Base-by-base conservation (phyloP, 1,140 invertebrate species). In the Hyles euphorbiae region DNA sequence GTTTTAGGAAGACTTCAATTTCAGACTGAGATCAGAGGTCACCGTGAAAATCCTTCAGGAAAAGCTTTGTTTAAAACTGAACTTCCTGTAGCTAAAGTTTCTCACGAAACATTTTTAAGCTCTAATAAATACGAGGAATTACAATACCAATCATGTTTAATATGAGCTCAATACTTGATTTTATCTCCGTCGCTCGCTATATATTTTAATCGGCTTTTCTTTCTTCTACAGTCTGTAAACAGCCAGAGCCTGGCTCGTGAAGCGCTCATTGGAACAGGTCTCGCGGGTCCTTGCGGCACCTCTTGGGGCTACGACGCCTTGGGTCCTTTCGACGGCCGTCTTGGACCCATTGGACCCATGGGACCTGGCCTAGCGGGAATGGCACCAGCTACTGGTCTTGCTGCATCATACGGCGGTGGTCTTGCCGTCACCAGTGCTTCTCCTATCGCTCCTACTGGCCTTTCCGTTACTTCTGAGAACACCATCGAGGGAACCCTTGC, bases 391-490 rank as follows among this genome's bases (percentile, higher is more conserved):
- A 44, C 22, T 56, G 48, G 47, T 0, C 45, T 69, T 12, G 45
- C 33, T 3, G 7, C 59, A 2, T 60, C 68, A n/a, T 70, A 65
- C 32, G 60, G 54, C 33, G 55, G 54, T 36, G 49, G 46, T 45
- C 8, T 60, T 3, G 34, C 34, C 10, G 44, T 56, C 8, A 70
- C 65, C 33, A 75, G 74, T 44, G 40, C 60, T 1, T 79, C 77
- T 3, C 71, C 74, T 22, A 69, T 72, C 0, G 11, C 61, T n/a
- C 67, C 71, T 5, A 67, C 61, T 50, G 77, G 77, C 10, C 58
- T 80, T 2, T 68, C 65, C 0, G 60, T 80, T 3, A 44, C 56
- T 34, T 70, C 75, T 6, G 73, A 80, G 0, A 78, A 74, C 45
- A 45, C 65, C 0, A 71, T 81, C 6, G 70, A 77, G 61, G 78